Conservation (phyloP, 2,888 invertebrate genomes). For the Pollenia angustigena region DNA sequence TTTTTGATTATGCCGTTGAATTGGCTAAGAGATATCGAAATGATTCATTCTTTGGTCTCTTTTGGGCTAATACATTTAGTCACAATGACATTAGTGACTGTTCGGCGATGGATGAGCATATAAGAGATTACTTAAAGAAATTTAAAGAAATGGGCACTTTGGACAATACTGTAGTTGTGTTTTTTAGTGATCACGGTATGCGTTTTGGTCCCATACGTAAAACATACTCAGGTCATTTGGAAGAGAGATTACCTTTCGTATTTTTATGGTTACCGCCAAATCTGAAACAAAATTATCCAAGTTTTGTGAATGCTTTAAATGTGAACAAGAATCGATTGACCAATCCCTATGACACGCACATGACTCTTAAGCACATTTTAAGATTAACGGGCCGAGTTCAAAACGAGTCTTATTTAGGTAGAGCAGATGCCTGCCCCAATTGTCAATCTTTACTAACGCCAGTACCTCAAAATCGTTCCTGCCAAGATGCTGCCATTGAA, state of each 20-base stretch:
- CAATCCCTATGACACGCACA: conserved; percentile 90
- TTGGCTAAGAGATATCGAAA: conserved; percentile 87
- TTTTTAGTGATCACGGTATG: conserved; percentile 92
- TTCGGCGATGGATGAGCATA: conserved; percentile 87
- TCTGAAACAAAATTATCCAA: conserved; percentile 86
- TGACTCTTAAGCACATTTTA: conserved; percentile 88
- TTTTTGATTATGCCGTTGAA: conserved; percentile 88
- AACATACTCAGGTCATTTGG: conserved; percentile 89
- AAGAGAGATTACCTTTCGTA: conserved; percentile 90
- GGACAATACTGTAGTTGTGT: conserved; percentile 88
- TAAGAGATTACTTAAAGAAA: conserved; percentile 86
- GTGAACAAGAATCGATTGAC: conserved; percentile 88
- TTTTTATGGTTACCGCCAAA: conserved; percentile 88
- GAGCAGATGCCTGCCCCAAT: conserved; percentile 86
- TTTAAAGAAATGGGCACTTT: conserved; percentile 87
- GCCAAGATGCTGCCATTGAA: conserved; percentile 88
- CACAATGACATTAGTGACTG: conserved; percentile 89
- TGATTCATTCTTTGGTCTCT: conserved; percentile 89
- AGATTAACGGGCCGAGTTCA: conserved; percentile 85
- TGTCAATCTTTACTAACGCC: conserved; percentile 88
- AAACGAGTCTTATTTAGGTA: conserved; percentile 75
- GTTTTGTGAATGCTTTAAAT: conserved; percentile 86
- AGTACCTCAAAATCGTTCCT: conserved; percentile 87
- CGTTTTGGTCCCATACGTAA: conserved; percentile 90
- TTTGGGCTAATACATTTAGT: conserved; percentile 92